Evolutionary conservation across 1,140 invertebrate genomes (phyloP), one percentile per base, ranked within the genome.

Genomic region (Ceratitis capitata): DNA sequence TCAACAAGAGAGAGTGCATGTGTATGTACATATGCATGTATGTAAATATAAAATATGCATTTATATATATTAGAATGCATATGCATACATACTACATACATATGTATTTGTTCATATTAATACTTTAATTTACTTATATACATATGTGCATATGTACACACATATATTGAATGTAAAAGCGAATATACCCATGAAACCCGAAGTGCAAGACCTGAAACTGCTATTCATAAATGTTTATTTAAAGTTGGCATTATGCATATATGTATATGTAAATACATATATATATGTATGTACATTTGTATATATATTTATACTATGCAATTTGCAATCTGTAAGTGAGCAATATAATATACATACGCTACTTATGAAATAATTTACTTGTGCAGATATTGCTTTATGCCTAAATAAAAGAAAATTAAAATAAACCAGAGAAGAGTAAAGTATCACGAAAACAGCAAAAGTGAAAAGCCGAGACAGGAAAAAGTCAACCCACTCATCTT

Each of bases 401-500:
- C 58, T 29, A 26, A 39, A 69, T 42, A 78, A 78, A 14, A 42
- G 19, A 78, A 42, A 42, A 45, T n/a, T n/a, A 9, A 45, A 78
- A 78, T n/a, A 45, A 45, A 56, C 45, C 19, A 6, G 39, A 45
- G 7, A 47, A n/a, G 45, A 16, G 32, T 78, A 19, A 47, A 78
- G 32, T 78, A 47, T n/a, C 69, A 45, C 39, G 35, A 45, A 78
- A 78, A 45, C 69, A 42, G 39, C 35, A 78, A 78, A 78, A 78
- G 69, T 78, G 69, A 78, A 78, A 78, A 45, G 69, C 10, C 19
- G 39, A 78, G 69, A 45, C 39, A 42, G 19, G 69, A 78, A 23
- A 74, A 78, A 78, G 39, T 45, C 69, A 78, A 39, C 69, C 69
- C 39, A n/a, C 69, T 45, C 35, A n/a, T 78, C 69, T n/a, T 78